Evolutionary conservation across 2,888 invertebrate species (phyloP).

Genomic region (Capitulum mitella): DNA sequence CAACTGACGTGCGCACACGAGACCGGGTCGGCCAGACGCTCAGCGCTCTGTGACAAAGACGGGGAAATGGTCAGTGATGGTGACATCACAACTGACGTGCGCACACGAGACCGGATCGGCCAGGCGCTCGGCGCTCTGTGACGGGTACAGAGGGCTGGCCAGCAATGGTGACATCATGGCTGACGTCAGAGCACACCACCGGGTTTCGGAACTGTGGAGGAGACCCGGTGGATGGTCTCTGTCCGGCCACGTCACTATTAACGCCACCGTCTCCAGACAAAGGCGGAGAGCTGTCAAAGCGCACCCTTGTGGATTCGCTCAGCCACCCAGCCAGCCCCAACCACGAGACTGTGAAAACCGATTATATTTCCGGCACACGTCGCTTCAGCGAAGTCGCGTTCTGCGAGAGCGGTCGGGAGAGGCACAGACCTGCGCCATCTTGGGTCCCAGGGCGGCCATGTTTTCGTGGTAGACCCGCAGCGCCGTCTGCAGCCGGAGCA

Average conservation of each 20-base stretch:
- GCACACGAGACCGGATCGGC: constrained; percentile 57
- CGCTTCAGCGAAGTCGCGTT: too few species aligned
- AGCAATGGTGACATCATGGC: not conserved
- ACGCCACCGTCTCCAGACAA: too few species aligned
- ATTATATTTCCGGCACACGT: too few species aligned
- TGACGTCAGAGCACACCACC: constrained; percentile 50
- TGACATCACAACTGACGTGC: not conserved
- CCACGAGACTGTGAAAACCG: too few species aligned
- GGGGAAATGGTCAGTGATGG: not conserved
- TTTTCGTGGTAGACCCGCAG: constrained; percentile 53
- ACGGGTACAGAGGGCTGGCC: not conserved
- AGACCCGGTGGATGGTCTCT: too few species aligned
- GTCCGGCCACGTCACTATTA: too few species aligned
- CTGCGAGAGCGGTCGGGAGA: not conserved
- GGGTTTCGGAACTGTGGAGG: too few species aligned
- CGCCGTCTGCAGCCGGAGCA: constrained; percentile 67
- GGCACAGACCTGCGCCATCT: constrained; percentile 45
- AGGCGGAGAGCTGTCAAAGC: too few species aligned
- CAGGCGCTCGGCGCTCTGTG: constrained; percentile 61
- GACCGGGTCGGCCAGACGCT: constrained; percentile 61
- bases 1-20: constrained; percentile 44
- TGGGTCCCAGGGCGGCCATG: constrained; percentile 65
- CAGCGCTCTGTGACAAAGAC: constrained; percentile 55
- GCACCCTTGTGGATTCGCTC: too few species aligned
- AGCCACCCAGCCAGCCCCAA: too few species aligned